phyloP scores from a whole-genome alignment of 2,888 invertebrate genomes.

The Ormyrus pomaceus region DNA sequence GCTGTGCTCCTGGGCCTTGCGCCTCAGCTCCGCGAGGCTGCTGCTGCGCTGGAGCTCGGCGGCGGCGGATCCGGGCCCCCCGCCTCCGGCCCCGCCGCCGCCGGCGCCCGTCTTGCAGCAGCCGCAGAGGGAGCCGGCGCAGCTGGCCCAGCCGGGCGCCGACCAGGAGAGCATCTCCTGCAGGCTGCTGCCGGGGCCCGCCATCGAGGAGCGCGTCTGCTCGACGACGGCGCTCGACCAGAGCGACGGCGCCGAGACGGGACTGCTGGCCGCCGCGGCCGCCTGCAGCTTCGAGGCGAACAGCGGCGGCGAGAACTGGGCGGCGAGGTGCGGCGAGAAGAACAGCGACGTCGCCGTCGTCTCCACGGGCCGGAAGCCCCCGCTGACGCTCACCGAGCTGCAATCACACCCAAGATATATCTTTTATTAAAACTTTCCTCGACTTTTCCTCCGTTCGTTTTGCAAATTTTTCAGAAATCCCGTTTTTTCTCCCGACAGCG shows the following conservation, averaged over 20 bases:
- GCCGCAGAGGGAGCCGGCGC: slow-evolving; percentile 67
- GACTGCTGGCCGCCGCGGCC: slow-evolving; percentile 26
- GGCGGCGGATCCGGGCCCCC: slow-evolving; percentile 67
- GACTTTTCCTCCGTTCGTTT: too few relatives aligned
- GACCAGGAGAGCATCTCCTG: slow-evolving; percentile 74
- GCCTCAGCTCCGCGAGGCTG: slow-evolving; percentile 92
- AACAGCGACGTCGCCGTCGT: slow-evolving; percentile 83
- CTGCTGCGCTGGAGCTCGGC: slow-evolving; percentile 77
- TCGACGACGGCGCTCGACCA: slow-evolving; percentile 70
- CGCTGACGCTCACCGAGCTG: slow-evolving; percentile 74
- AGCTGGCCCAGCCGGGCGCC: slow-evolving; percentile 71
- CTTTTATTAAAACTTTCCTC: too few relatives aligned
- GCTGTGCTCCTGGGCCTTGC: slow-evolving; percentile 96
- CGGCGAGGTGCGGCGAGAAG: slow-evolving; percentile 88
- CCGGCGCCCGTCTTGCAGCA: slow-evolving; percentile 68
- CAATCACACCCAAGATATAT: background rate
- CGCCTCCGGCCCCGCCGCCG: slow-evolving; percentile 63
- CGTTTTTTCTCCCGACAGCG: too few relatives aligned
- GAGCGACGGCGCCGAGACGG: slow-evolving; percentile 64
- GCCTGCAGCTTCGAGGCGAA: slow-evolving; percentile 78
- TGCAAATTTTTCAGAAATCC: too few relatives aligned
- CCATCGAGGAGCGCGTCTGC: slow-evolving; percentile 51
- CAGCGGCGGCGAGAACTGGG: slow-evolving; percentile 88
- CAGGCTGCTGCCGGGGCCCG: slow-evolving; percentile 71
- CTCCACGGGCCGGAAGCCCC: slow-evolving; percentile 75